Percentiles rank a stretch among this genome's conserved stretches.
Evolutionary conservation across 2,113 vertebrate genomes (phyloP).

Genomic region (Ceyx melanurus): DNA sequence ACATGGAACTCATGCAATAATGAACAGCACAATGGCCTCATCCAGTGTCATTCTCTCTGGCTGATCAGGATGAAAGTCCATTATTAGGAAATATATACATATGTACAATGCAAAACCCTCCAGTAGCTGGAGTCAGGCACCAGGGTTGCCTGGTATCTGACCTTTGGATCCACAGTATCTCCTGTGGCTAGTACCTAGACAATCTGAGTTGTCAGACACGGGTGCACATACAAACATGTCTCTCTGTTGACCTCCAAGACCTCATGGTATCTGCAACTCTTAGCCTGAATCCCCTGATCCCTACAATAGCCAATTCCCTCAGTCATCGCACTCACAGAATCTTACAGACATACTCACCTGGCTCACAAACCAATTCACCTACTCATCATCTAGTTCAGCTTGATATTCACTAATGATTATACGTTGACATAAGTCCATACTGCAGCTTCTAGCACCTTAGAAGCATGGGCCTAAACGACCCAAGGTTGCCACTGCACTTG

Average conservation of each 20-base stretch:
- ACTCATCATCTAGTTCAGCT: accelerated
- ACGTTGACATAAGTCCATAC: neutral
- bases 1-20: neutral
- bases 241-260: neutral
- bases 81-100: neutral
- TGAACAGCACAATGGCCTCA: neutral
- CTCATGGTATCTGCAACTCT: neutral
- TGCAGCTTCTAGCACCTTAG: neutral
- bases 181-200: neutral
- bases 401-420: neutral
- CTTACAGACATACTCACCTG: neutral
- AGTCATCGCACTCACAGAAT: accelerated
- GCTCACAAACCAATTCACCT: neutral
- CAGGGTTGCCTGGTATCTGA: too few relatives aligned
- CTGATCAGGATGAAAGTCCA: neutral
- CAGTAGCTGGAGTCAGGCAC: neutral
- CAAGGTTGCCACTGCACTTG: neutral
- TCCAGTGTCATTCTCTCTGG: neutral
- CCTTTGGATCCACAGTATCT: neutral
- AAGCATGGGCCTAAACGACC: too few relatives aligned
- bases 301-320: neutral
- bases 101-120: accelerated
- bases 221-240: neutral
- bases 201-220: neutral
- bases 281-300: neutral